A percentile compares a stretch with the other conserved stretches of the same genome.
Evolutionary conservation across 2,888 invertebrate species (phyloP).

Genomic region (Acanthococcus lagerstroemiae): DNA sequence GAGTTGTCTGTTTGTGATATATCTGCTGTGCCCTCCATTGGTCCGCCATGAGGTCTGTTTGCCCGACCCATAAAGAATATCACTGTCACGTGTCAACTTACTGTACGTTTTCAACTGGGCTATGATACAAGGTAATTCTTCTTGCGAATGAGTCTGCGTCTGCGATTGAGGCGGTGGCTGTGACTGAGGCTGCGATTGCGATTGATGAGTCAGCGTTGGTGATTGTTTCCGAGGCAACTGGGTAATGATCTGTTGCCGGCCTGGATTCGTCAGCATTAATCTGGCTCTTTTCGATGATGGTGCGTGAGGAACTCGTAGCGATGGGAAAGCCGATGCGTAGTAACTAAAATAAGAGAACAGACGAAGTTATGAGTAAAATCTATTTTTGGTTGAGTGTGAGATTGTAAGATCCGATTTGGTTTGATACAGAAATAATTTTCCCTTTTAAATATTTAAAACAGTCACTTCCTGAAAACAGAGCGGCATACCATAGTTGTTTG

Average conservation of each 20-base stretch:
- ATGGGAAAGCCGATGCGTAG: conserved; percentile 21
- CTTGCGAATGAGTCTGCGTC: conserved; percentile 1
- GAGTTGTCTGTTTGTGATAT: too few species aligned
- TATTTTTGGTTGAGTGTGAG: too few species aligned
- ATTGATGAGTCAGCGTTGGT: conserved; percentile 16
- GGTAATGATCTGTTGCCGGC: conserved; percentile 21
- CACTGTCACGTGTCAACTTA: conserved; percentile 40
- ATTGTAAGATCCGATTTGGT: too few species aligned
- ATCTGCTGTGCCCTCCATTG: too few species aligned
- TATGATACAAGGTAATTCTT: conserved; percentile 40
- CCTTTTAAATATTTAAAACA: too few species aligned
- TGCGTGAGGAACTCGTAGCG: conserved; percentile 20
- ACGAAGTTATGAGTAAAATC: too few species aligned
- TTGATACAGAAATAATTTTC: too few species aligned
- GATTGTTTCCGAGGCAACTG: conserved; percentile 26
- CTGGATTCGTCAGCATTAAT: conserved; percentile 23
- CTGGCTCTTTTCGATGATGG: conserved; percentile 28
- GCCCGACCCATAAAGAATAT: neutral
- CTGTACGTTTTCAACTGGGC: conserved; percentile 57
- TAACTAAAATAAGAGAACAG: conserved; percentile 18
- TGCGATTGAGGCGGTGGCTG: conserved; percentile 13
- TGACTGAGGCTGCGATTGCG: conserved; percentile 10
- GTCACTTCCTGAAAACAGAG: too few species aligned
- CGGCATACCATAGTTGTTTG: too few species aligned
- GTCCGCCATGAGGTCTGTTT: neutral